These are phyloP conservation scores for Rhombomys opimus DNA, from an alignment of 2,113 vertebrate species.

Conservation along the genomic window DNA sequence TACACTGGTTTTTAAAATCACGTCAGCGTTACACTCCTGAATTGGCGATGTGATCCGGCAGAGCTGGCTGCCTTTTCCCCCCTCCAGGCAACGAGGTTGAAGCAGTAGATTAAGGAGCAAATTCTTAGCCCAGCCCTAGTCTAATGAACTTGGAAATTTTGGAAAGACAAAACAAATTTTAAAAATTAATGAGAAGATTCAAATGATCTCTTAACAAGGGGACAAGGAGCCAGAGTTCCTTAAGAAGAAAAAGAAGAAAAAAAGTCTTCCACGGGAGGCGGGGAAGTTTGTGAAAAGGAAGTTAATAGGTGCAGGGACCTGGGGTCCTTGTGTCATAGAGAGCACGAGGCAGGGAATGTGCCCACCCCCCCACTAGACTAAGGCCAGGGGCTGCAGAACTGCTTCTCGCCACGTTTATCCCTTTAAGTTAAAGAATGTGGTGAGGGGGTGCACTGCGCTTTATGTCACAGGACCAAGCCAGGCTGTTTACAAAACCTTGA, in stretches of 20 bases:
- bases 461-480: conserved; percentile 90
- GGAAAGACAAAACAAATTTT: neutral
- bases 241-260: conserved; percentile 34
- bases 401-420: conserved; percentile 69
- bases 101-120: conserved; percentile 26
- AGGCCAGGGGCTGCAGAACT: conserved; percentile 65
- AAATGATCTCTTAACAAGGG: conserved; percentile 47
- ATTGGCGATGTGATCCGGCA: conserved; percentile 51
- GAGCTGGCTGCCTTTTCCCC: conserved; percentile 66
- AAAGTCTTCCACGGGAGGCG: neutral
- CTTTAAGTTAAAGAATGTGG: conserved; percentile 79
- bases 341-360: neutral
- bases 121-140: neutral
- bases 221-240: conserved; percentile 18
- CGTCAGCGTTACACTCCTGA: conserved; percentile 7
- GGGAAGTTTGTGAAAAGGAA: neutral
- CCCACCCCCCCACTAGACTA: neutral
- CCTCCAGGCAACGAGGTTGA: conserved; percentile 29
- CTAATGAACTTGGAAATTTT: conserved; percentile 67
- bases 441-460: conserved; percentile 82
- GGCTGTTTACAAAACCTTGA: conserved; percentile 99
- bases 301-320: neutral
- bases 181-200: conserved; percentile 15
- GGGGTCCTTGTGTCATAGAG: neutral
- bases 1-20: conserved; percentile 40